Evolutionary conservation across 2,113 vertebrate genomes (phyloP).

Genomic region (Gymnocephalus cernua): DNA sequence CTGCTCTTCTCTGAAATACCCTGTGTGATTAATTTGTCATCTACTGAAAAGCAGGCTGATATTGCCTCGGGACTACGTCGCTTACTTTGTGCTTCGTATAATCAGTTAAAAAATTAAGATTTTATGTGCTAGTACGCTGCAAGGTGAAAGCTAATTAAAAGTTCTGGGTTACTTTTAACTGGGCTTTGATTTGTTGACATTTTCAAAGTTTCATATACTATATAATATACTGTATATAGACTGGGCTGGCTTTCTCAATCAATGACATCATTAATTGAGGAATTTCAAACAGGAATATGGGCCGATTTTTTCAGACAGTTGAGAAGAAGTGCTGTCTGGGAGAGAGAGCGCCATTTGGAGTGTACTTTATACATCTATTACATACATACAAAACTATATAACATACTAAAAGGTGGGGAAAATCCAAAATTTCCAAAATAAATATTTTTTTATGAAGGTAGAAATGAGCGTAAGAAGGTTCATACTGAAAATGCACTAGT

Average conservation of each 20-base stretch:
- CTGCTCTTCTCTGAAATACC: conserved; percentile 20
- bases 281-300: too few species aligned
- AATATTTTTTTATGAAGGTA: not conserved
- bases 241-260: too few species aligned
- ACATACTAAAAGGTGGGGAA: too few species aligned
- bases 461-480: not conserved
- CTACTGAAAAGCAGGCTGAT: conserved; percentile 2
- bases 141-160: not conserved
- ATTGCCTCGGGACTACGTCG: not conserved
- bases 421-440: too few species aligned
- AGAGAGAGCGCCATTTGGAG: too few species aligned
- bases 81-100: not conserved
- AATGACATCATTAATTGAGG: too few species aligned
- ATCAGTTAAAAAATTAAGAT: not conserved
- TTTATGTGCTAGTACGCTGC: not conserved
- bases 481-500: not conserved
- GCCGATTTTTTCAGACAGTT: too few species aligned
- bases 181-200: not conserved
- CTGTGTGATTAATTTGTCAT: conserved; percentile 52
- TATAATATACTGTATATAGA: too few species aligned
- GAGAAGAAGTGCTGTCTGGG: too few species aligned
- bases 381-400: too few species aligned
- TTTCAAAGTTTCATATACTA: not conserved
- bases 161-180: not conserved
- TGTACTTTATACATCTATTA: too few species aligned